Percentiles rank a stretch among this genome's conserved stretches.
These are phyloP conservation scores for Neomonachus schauinslandi DNA, from an alignment of 2,113 vertebrate species.

Conservation along the genomic window DNA sequence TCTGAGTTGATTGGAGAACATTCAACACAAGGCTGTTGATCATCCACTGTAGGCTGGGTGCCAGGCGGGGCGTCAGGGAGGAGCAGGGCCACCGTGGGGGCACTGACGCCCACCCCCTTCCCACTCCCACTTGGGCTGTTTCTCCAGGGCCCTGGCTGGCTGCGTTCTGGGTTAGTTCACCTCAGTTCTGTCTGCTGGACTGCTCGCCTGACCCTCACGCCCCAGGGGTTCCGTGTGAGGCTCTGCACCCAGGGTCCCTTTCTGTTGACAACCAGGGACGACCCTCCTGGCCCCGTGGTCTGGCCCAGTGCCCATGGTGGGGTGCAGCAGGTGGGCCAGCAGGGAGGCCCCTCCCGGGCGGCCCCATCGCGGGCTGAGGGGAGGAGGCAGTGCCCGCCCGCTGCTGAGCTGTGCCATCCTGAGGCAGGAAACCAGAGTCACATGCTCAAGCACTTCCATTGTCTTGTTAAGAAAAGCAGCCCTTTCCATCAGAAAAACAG, in stretches of 20 bases:
- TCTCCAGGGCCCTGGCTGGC: neutral
- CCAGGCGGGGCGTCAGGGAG: accelerated
- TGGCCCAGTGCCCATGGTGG: accelerated
- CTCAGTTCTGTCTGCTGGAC: neutral
- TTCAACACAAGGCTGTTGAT: neutral
- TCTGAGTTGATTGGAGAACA: neutral
- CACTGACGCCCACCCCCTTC: too few relatives aligned
- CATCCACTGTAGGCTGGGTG: accelerated
- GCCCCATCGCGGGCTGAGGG: too few relatives aligned
- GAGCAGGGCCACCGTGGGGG: accelerated
- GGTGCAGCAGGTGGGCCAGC: accelerated
- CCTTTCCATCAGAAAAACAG: neutral
- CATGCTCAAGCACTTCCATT: accelerated
- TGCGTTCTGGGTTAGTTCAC: accelerated
- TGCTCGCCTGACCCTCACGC: accelerated
- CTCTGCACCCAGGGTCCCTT: accelerated
- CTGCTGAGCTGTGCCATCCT: accelerated
- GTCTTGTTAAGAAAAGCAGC: neutral
- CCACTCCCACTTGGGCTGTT: neutral
- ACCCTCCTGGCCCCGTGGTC: neutral
- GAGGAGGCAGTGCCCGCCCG: accelerated
- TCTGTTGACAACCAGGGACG: accelerated
- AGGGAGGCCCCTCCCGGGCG: neutral
- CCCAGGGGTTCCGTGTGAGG: neutral
- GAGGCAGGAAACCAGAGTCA: neutral